These are phyloP conservation scores for Scomberomorus guttatus DNA, from an alignment of 2,797 vertebrate species.

Conservation along the genomic window DNA sequence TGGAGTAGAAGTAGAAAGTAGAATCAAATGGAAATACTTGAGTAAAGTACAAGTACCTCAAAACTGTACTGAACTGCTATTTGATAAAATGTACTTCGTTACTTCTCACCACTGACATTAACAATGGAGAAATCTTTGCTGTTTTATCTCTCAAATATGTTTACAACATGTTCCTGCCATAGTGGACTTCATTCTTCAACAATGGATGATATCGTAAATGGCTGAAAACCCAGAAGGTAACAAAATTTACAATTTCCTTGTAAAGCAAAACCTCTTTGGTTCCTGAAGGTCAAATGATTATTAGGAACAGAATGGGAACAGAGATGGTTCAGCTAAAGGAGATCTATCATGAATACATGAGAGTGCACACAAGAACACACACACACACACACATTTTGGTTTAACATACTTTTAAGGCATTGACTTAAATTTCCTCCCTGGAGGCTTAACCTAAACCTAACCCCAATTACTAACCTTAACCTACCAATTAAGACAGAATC, in stretches of 20 bases:
- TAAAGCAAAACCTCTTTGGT: neutral
- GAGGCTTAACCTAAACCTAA: constrained; percentile 34
- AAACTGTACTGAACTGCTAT: too few relatives aligned
- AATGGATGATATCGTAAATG: neutral
- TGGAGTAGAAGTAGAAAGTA: too few relatives aligned
- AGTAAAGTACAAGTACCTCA: too few relatives aligned
- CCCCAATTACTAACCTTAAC: constrained; percentile 67
- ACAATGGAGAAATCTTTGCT: too few relatives aligned
- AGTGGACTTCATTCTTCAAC: neutral
- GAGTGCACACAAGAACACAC: neutral
- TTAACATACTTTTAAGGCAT: constrained; percentile 2
- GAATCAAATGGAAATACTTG: too few relatives aligned
- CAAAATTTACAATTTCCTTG: neutral
- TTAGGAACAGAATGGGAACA: neutral
- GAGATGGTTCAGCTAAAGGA: neutral
- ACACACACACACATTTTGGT: neutral
- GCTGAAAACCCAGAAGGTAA: neutral
- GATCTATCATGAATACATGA: neutral
- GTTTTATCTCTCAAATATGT: too few relatives aligned
- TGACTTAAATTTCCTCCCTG: constrained; percentile 25
- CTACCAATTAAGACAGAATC: constrained; percentile 42
- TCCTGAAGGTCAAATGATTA: neutral
- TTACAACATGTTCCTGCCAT: neutral
- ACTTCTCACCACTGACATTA: too few relatives aligned
- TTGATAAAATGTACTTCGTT: too few relatives aligned